Percentiles rank a stretch among this genome's conserved stretches.
Conservation (phyloP, 2,797 vertebrate genomes). For the Ctenopoma multispine region DNA sequence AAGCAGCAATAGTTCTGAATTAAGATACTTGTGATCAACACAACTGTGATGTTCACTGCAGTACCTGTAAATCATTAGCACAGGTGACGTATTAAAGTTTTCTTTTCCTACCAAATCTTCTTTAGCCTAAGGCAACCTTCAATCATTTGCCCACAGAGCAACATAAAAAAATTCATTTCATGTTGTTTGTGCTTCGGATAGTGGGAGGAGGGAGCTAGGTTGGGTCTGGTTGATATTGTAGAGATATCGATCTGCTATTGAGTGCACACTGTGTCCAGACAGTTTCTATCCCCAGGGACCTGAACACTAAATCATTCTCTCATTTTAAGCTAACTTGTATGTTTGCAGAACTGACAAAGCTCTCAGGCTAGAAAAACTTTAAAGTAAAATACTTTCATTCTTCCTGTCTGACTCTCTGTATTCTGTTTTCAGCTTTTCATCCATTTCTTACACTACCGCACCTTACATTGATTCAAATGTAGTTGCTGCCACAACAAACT, state of each 20-base stretch:
- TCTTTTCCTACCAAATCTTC: conserved; percentile 60
- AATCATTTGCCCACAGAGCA: conserved; percentile 68
- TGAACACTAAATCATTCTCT: conserved; percentile 64
- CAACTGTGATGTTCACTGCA: conserved; percentile 35
- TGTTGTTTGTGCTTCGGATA: conserved; percentile 63
- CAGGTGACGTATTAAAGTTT: conserved; percentile 54
- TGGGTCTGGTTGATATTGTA: conserved; percentile 67
- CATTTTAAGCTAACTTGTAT: conserved; percentile 63
- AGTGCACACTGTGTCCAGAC: conserved; percentile 69
- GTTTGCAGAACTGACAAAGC: conserved; percentile 45
- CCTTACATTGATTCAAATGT: conserved; percentile 59
- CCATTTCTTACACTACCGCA: conserved; percentile 29
- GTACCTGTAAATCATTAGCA: conserved; percentile 49
- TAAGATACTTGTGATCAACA: conserved; percentile 38
- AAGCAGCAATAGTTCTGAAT: conserved; percentile 47
- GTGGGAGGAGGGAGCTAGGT: conserved; percentile 57
- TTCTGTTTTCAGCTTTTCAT: conserved; percentile 43
- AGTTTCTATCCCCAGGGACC: conserved; percentile 62
- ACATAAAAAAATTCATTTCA: conserved; percentile 72
- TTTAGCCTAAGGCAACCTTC: conserved; percentile 67
- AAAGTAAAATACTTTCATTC: conserved; percentile 48
- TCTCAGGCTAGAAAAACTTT: conserved; percentile 53
- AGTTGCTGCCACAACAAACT: conserved; percentile 60
- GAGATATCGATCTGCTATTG: conserved; percentile 77
- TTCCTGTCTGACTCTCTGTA: conserved; percentile 20